A percentile compares a stretch with the other conserved stretches of the same genome.
Evolutionary conservation across 2,113 vertebrate species (phyloP).

Genomic region (Podilymbus podiceps): DNA sequence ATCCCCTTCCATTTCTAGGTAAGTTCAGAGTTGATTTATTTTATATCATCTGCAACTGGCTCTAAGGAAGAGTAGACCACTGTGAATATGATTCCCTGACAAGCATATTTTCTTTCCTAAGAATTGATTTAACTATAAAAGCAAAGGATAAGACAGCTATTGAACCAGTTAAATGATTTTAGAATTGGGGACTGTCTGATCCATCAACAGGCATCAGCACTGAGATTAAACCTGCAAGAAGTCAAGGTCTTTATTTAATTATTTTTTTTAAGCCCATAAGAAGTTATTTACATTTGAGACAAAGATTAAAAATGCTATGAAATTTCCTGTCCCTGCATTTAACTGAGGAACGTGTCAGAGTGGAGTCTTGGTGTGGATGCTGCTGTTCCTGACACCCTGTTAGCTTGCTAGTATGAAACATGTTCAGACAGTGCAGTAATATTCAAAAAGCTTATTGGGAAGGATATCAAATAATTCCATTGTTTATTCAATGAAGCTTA

Average conservation of each 20-base stretch:
- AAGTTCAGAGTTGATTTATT: conserved; percentile 30
- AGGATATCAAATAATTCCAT: conserved; percentile 19
- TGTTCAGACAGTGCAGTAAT: not conserved
- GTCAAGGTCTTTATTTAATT: not conserved
- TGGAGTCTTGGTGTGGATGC: not conserved
- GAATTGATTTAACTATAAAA: conserved; percentile 64
- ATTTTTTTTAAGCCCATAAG: not conserved
- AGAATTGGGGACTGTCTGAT: conserved; percentile 6
- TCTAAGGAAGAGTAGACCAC: not conserved
- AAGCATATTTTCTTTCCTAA: conserved; percentile 26
- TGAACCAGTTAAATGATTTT: conserved; percentile 37
- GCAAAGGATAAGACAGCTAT: conserved; percentile 25
- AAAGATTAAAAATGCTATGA: conserved; percentile 29
- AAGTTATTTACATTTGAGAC: conserved; percentile 37
- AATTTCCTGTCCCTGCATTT: conserved; percentile 27
- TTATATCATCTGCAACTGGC: not conserved
- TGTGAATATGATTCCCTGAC: not conserved
- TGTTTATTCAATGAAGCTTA: conserved; percentile 38
- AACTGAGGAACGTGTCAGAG: not conserved
- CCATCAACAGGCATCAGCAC: not conserved
- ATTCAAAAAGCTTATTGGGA: conserved; percentile 27
- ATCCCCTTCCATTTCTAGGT: not conserved
- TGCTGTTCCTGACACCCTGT: conserved; percentile 6
- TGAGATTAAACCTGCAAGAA: conserved; percentile 17
- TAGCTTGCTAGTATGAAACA: not conserved